These are phyloP conservation scores for Clitarchus hookeri DNA, from an alignment of 2,888 invertebrate species.

Conservation along the genomic window DNA sequence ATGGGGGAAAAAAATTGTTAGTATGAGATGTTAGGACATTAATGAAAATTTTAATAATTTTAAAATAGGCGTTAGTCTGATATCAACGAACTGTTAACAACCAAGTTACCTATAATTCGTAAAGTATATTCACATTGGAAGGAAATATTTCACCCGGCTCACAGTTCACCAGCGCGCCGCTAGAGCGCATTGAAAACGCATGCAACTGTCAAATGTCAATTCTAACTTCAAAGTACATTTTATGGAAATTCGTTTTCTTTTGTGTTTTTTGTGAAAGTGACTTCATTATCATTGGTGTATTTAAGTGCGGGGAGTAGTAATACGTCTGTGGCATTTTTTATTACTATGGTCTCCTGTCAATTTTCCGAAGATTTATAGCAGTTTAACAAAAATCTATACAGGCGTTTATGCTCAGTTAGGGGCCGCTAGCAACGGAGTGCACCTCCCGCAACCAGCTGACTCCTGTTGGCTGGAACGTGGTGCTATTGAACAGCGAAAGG, in stretches of 20 bases:
- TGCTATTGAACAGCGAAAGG: conserved; percentile 25
- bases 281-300: not conserved
- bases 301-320: not conserved
- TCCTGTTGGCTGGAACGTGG: not conserved
- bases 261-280: not conserved
- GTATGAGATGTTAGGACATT: too few relatives aligned
- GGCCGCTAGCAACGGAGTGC: conserved; percentile 36
- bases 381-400: conserved; percentile 31
- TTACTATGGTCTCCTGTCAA: not conserved
- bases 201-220: not conserved
- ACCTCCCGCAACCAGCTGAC: conserved; percentile 36
- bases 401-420: conserved; percentile 33
- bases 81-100: too few relatives aligned
- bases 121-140: not conserved
- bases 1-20: not conserved
- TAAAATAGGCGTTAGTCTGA: too few relatives aligned
- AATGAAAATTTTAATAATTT: too few relatives aligned
- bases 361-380: conserved; percentile 24
- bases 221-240: not conserved
- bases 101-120: not conserved
- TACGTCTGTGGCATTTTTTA: not conserved
- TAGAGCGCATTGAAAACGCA: not conserved
- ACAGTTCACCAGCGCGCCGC: not conserved
- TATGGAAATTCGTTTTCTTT: not conserved
- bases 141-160: not conserved